Base-by-base conservation (phyloP, 2,888 invertebrate genomes). In the Drosophila kanekoi region DNA sequence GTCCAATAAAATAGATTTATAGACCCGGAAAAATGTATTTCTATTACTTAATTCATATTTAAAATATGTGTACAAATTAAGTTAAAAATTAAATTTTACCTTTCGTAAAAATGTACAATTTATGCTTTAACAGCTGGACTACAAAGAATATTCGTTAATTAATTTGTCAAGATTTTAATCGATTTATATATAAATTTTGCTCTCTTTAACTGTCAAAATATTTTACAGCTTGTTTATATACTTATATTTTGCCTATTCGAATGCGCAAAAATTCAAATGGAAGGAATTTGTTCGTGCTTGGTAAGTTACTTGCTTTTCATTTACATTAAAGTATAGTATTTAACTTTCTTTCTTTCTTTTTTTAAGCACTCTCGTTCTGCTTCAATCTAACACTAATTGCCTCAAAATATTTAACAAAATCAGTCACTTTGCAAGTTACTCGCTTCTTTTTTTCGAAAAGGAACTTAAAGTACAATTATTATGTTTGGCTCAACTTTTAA, bases 261-360 rank as follows among this genome's bases (percentile, higher is more conserved):
- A 61, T 74, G 71, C 65, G 64, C 79, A 72, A 77, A 71, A 73
- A 77, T 84, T 74, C 72, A 88, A 86, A 77, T 89, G 86, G 86
- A 89, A 87, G 86, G 86, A 87, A 88, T 86, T 85, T 83, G 88
- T 86, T 86, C 73, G 80, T 89, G 75, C 87, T 87, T 89, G 84
- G 65, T 84, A 89, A 84, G 71, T 84, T 81, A 74, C 62, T 77
- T 72, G 63, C 71, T 58, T 65, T 61, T 73, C 52, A 72, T 82
- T 70, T 79, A 79, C 83, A 79, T 67, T 83, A 77, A 82, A 74
- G 68, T 78, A 66, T 65, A 77, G 61, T 54, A 54, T 73, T 77
- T 56, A 79, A 87, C 57, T 56, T 35, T 57, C 16, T 47, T 38
- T 51, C n/a, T n/a, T n/a, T n/a, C n/a, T n/a, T n/a, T n/a, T 77